Base-by-base conservation (phyloP, 2,797 vertebrate genomes). In the Sphenopsis melanotis region DNA sequence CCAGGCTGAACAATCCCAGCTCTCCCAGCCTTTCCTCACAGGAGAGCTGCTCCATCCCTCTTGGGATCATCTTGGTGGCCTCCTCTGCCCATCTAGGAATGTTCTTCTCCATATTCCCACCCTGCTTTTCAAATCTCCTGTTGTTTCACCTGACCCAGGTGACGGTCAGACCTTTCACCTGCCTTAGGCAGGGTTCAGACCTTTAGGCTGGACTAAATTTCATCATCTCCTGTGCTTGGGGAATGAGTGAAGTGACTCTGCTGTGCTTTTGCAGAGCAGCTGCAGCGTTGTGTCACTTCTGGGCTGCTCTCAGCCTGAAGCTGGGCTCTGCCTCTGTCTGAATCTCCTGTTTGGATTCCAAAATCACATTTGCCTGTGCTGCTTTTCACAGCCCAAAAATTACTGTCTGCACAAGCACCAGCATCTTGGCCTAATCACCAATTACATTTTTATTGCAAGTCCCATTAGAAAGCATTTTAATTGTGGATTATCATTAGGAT, bases 391-490 rank as follows among this genome's bases (percentile, higher is more conserved):
- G 83, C 72, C 42, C 65, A 42, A 5, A 53, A 56, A 63, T 16
- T 41, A 21, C 75, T 75, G 53, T 63, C 77, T 80, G 70, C 60
- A 27, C 44, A 61, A 57, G 83, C 69, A n/a, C 14, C 80, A 30
- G 49, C 74, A 49, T 66, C 68, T 79, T 74, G 70, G 75, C 15
- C 1, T 75, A 56, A 77, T 89, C 89, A 92, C 89, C 83, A 77
- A 70, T 91, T 91, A 68, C 37, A 4, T 85, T 89, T 89, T 94
- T 87, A 93, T 89, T 93, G 89, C 91, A 47, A 46, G 30, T 59
- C 76, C 44, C 57, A 34, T 87, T 89, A 92, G 87, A 71, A 87
- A 68, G 76, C 60, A 57, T 91, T 95, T 95, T 92, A 92, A 83
- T 91, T 93, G 79, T 68, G 84, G 91, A 80, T 78, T 80, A 77